Base-by-base conservation (phyloP, 2,888 invertebrate species). In the Pterostichus madidus region DNA sequence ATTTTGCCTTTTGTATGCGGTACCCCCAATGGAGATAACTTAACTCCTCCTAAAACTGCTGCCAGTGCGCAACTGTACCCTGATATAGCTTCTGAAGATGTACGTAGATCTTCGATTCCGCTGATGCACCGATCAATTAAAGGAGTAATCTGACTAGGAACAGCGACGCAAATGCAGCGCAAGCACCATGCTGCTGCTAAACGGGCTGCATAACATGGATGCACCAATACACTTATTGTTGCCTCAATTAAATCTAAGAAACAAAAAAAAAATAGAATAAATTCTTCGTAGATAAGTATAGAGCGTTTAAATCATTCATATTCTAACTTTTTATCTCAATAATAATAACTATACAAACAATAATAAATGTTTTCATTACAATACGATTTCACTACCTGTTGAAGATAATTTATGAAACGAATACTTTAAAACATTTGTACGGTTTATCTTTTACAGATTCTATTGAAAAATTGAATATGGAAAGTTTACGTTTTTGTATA, bases 1-100 rank as follows among this genome's bases (percentile, higher is more conserved):
- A 98, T 95, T 91, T 99, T 99, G 84, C 99, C 98, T 87, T 98
- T 97, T 35, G 97, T 97, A 89, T 99, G 98, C 0, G 99, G 99
- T 53, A 99, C 96, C 15, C 99, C 98, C 11, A 98, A 91, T 0
- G 97, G 97, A 1, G 98, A 98, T 76, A 96, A 92, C 64, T 96
- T 93, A 0, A 97, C 97, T 80, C 98, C 97, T 17, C 99, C 98
- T 71, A 99, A 91, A 84, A 99, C 95, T 0, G 99, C 97, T 35
- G 99, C 97, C 84, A 99, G 91, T 0, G 99, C 99, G 87, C 96
- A 95, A 87, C 98, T 98, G 88, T 98, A 99, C 5, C 99, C 97
- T 10, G 96, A 93, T 84, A 97, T 95, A 35, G 96, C 96, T 89
- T 97, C 97, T 0, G 96, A 96, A 0, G 98, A 97, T 11, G 97